phyloP scores from a whole-genome alignment of 2,113 vertebrate species.

The Trichomycterus rosablanca region DNA sequence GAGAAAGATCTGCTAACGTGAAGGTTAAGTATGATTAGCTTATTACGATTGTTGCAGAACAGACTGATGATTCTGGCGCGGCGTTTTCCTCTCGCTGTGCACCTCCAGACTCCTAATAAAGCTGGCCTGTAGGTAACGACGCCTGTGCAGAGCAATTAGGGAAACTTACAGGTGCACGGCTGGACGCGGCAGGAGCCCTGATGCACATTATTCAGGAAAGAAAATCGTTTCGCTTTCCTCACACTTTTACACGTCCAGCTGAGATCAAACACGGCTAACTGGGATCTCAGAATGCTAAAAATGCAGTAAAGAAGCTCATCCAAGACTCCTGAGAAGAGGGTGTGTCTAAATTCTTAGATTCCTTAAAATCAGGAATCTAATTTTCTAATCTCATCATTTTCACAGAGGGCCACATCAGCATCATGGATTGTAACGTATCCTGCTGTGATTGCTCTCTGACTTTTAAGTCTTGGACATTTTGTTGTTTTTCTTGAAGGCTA shows the following conservation, averaged over 20 bases:
- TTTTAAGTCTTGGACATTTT: too few species aligned
- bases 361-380: not conserved
- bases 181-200: not conserved
- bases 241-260: constrained; percentile 13
- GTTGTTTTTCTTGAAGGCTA: too few species aligned
- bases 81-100: not conserved
- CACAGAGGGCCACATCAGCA: not conserved
- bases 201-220: constrained; percentile 4
- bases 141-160: constrained; percentile 2
- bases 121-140: not conserved
- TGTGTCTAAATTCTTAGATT: too few species aligned
- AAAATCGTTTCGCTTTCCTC: constrained; percentile 4
- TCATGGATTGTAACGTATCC: not conserved
- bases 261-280: constrained; percentile 4
- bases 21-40: too few species aligned
- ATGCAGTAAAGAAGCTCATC: too few species aligned
- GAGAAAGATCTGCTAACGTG: too few species aligned
- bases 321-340: too few species aligned
- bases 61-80: not conserved
- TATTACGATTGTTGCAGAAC: not conserved
- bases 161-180: not conserved
- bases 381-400: not conserved
- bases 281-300: constrained; percentile 9
- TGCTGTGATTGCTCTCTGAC: too few species aligned
- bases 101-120: constrained; percentile 1